A percentile compares a stretch with the other conserved stretches of the same genome.
phyloP scores from a whole-genome alignment of 2,888 invertebrate species.

The Fabriciana adippe region DNA sequence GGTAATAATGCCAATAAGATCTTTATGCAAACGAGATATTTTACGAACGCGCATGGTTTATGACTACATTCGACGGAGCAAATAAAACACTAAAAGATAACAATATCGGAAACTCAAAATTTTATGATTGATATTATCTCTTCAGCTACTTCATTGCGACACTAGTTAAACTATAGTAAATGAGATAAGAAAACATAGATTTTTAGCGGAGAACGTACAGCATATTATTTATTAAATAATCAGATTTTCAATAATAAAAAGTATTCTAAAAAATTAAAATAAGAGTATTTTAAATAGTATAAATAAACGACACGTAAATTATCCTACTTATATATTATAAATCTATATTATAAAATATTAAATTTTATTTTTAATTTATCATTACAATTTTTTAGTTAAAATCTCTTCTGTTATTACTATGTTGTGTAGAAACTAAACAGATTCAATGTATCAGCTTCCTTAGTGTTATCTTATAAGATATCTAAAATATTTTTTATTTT shows the following conservation, averaged over 20 bases:
- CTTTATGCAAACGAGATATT: constrained; percentile 56
- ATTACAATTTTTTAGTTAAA: too few relatives aligned
- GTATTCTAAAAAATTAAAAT: too few relatives aligned
- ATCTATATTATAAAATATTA: too few relatives aligned
- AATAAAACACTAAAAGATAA: constrained; percentile 30
- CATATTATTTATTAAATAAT: not conserved
- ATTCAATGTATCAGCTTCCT: too few relatives aligned
- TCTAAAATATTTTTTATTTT: too few relatives aligned
- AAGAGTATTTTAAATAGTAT: not conserved
- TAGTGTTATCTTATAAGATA: too few relatives aligned
- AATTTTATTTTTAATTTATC: too few relatives aligned
- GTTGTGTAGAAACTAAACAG: too few relatives aligned
- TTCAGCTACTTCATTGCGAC: constrained; percentile 20
- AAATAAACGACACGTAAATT: not conserved
- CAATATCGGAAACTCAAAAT: constrained; percentile 20
- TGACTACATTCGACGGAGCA: constrained; percentile 34
- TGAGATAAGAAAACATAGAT: constrained; percentile 11
- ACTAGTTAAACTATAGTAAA: not conserved
- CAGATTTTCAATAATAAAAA: too few relatives aligned
- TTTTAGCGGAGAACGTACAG: not conserved
- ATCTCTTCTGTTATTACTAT: too few relatives aligned
- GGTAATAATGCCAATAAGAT: constrained; percentile 56
- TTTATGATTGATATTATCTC: constrained; percentile 30
- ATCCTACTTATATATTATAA: too few relatives aligned
- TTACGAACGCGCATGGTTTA: constrained; percentile 59